phyloP scores from a whole-genome alignment of 2,888 invertebrate genomes.

The Zhengitettix transpicula region DNA sequence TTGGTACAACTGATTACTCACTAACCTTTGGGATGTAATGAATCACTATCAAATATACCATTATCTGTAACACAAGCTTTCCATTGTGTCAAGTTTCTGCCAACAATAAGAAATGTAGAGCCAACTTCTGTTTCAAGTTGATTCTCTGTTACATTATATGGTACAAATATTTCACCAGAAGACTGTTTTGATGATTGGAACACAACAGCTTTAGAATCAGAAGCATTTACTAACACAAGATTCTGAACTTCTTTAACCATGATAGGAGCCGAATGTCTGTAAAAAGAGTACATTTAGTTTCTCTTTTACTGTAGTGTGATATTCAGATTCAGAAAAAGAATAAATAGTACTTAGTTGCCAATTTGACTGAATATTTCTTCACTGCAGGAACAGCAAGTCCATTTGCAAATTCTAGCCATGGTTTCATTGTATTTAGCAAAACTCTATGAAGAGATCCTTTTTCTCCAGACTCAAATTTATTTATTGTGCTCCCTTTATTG shows the following conservation, averaged over 20 bases:
- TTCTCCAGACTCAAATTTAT: slow-evolving; percentile 29
- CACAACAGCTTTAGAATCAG: slow-evolving; percentile 6
- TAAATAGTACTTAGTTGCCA: slow-evolving; percentile 3
- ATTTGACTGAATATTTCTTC: slow-evolving; percentile 30
- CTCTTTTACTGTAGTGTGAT: background rate
- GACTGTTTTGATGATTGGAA: background rate
- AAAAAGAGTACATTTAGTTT: slow-evolving; percentile 9
- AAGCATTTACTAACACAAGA: slow-evolving; percentile 24
- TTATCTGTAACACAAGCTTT: slow-evolving; percentile 29
- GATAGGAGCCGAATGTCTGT: slow-evolving; percentile 25
- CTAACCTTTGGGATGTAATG: slow-evolving; percentile 23
- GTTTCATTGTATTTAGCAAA: slow-evolving; percentile 33
- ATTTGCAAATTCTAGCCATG: slow-evolving; percentile 43
- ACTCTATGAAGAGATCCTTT: slow-evolving; percentile 34
- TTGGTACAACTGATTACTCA: slow-evolving; percentile 6
- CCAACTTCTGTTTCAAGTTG: background rate
- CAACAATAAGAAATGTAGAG: slow-evolving; percentile 35
- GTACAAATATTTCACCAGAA: background rate
- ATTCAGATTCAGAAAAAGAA: background rate
- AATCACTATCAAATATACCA: slow-evolving; percentile 17
- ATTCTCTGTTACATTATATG: background rate
- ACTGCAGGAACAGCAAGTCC: slow-evolving; percentile 39
- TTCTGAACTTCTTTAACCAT: slow-evolving; percentile 30
- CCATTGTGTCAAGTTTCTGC: slow-evolving; percentile 46
- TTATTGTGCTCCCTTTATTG: background rate